Conservation (phyloP, 2,888 invertebrate species). For the Alentia gelatinosa region DNA sequence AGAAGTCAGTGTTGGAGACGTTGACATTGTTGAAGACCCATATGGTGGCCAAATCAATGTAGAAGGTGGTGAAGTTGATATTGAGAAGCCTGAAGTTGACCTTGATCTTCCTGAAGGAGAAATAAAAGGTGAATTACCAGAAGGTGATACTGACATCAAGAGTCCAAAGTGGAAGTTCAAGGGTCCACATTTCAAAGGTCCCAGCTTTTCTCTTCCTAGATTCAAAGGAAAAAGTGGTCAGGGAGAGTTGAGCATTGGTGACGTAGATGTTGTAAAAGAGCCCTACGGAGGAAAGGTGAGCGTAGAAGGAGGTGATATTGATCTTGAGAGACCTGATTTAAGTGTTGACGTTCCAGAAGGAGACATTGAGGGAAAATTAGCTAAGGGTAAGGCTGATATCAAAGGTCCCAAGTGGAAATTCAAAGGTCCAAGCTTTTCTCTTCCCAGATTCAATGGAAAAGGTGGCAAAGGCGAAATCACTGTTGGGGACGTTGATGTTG, state of each 20-base stretch:
- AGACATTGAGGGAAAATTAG: neutral
- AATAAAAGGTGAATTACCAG: neutral
- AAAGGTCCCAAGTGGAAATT: conserved; percentile 22
- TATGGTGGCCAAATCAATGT: conserved; percentile 3
- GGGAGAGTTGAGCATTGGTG: conserved; percentile 16
- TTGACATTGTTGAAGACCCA: conserved; percentile 3
- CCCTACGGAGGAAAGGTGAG: neutral
- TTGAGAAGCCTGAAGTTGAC: neutral
- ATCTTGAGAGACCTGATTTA: neutral
- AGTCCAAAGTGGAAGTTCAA: conserved; percentile 32
- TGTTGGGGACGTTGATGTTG: conserved; percentile 32
- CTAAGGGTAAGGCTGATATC: neutral
- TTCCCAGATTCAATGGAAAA: conserved; percentile 21
- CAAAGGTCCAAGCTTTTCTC: conserved; percentile 16
- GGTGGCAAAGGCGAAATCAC: neutral
- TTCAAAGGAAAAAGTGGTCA: neutral
- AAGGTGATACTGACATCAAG: neutral
- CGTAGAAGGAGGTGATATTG: neutral
- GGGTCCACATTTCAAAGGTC: conserved; percentile 30
- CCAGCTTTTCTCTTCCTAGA: conserved; percentile 1
- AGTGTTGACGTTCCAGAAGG: neutral
- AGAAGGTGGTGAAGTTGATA: neutral
- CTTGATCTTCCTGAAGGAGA: neutral
- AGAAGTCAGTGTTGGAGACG: conserved; percentile 25
- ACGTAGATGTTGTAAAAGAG: conserved; percentile 14